Conservation (phyloP, 2,797 vertebrate genomes). For the Sylvilagus floridanus region DNA sequence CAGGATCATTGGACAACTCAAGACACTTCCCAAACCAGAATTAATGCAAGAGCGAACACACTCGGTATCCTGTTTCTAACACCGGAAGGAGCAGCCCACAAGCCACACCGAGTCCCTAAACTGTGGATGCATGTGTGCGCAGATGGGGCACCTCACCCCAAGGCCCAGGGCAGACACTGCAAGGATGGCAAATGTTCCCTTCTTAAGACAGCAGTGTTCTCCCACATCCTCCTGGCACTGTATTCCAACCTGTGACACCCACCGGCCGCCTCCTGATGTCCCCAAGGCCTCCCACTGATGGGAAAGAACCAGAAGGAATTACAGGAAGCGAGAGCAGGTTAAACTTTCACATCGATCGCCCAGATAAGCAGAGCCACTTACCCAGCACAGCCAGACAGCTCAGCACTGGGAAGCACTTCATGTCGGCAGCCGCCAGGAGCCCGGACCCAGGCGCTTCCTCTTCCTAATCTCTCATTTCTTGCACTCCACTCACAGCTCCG, state of each 20-base stretch:
- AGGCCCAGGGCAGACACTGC: neutral
- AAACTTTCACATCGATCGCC: constrained; percentile 69
- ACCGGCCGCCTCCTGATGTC: neutral
- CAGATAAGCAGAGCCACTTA: constrained; percentile 80
- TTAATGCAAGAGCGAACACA: neutral
- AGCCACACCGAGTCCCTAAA: neutral
- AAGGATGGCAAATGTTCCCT: neutral
- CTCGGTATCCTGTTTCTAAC: neutral
- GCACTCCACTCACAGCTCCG: constrained; percentile 75
- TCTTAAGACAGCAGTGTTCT: neutral
- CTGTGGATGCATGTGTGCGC: fast-evolving
- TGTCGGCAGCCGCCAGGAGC: constrained; percentile 81
- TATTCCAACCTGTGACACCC: neutral
- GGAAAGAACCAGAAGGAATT: constrained; percentile 54
- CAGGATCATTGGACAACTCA: constrained; percentile 12
- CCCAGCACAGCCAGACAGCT: constrained; percentile 86
- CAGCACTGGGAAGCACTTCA: constrained; percentile 86
- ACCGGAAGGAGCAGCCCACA: neutral
- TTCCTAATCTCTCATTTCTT: constrained; percentile 78
- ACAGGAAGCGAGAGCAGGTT: constrained; percentile 54
- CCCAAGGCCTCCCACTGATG: neutral
- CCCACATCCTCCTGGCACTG: neutral
- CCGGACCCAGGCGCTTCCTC: constrained; percentile 74
- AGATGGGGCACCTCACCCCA: neutral
- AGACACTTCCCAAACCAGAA: neutral